phyloP scores from a whole-genome alignment of 2,797 vertebrate species.

The Catamblyrhynchus diadema region DNA sequence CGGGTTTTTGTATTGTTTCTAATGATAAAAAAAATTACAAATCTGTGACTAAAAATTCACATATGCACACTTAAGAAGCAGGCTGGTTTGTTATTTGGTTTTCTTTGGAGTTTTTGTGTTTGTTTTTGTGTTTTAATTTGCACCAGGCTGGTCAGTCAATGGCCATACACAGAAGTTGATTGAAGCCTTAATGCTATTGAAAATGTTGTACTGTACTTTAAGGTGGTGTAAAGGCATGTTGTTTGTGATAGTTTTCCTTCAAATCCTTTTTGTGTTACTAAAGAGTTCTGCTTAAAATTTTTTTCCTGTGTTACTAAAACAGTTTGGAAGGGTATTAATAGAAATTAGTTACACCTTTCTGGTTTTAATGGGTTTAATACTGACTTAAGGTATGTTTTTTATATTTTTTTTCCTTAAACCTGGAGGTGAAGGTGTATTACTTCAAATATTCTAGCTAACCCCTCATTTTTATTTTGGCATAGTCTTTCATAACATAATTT shows the following conservation, averaged over 20 bases:
- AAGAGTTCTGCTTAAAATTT: not conserved
- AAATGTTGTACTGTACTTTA: not conserved
- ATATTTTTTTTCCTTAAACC: not conserved
- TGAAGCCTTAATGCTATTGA: not conserved
- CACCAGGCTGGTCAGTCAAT: not conserved
- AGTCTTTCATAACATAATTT: slow-evolving; percentile 12
- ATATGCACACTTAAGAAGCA: not conserved
- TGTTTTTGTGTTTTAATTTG: not conserved
- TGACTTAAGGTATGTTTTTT: not conserved
- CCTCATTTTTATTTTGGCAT: not conserved
- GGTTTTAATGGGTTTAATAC: not conserved
- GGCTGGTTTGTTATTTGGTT: not conserved
- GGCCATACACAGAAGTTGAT: not conserved
- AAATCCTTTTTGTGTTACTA: not conserved
- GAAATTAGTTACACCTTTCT: not conserved
- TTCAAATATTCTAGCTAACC: slow-evolving; percentile 15
- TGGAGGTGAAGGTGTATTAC: not conserved
- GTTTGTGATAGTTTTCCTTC: not conserved
- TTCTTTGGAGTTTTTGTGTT: not conserved
- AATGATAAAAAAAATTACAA: not conserved
- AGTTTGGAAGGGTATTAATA: not conserved
- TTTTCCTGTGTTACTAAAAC: not conserved
- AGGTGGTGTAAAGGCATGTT: not conserved
- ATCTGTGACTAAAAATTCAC: not conserved
- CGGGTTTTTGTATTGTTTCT: not conserved